Base-by-base conservation (phyloP, 2,113 vertebrate genomes). In the Marmota flaviventris region DNA sequence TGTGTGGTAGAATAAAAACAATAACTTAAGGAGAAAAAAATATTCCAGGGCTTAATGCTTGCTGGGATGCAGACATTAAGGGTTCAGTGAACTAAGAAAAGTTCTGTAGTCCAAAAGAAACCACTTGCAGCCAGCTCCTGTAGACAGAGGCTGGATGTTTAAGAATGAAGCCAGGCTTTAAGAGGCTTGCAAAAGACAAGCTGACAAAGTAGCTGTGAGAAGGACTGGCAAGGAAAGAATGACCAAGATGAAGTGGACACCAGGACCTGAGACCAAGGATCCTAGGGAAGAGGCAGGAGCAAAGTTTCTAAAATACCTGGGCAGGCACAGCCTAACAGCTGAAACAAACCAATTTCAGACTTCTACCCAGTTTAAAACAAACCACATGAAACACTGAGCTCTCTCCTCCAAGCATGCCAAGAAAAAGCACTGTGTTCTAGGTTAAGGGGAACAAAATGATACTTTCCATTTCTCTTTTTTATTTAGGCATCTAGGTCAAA, bases 71-170 rank as follows among this genome's bases (percentile, higher is more conserved):
- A 16, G 14, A 94, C 34, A 42, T 73, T 78, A 86, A 91, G 93
- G 61, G 58, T 72, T 89, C 95, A 85, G 86, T 86, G 82, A 75
- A 93, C 27, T 61, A 89, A 93, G 87, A 61, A 82, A 93, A 94
- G 22, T 45, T 89, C 83, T 90, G 24, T 13, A 51, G 61, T 85
- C 79, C 82, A 85, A 88, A 89, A 91, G 86, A 70, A 96, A 92
- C 69, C 75, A 91, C 91, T 89, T 93, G 37, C 75, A 96, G 73
- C 25, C 79, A 8, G 18, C 51, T 93, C 58, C 32, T 45, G 42
- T 16, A 91, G 90, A 88, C 51, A 92, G 83, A 89, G 91, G 37
- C 78, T n/a, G n/a, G 61, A 67, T 48, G 34, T 27, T 7, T 14
- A 73, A 77, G 89, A 78, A 81, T 39, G 56, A 37, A 67, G 39